Conservation (phyloP, 1,140 invertebrate species). For the Steinernema feltiae region DNA sequence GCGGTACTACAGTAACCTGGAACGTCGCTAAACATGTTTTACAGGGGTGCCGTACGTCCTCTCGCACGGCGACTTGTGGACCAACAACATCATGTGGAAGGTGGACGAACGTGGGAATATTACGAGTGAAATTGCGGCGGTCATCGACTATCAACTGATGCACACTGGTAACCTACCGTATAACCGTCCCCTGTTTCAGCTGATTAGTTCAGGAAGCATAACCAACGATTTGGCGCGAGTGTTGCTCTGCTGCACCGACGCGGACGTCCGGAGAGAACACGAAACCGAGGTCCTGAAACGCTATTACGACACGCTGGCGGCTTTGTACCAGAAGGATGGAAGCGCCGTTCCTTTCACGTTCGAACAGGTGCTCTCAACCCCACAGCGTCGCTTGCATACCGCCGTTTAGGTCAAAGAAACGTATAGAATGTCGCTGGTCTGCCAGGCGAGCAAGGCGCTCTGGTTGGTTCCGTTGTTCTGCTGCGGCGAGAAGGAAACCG, state of each 20-base stretch:
- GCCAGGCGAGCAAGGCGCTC: neutral
- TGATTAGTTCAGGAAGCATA: no score
- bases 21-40: neutral
- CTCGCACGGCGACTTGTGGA: slow-evolving; percentile 21
- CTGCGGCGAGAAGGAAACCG: neutral
- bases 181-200: no score
- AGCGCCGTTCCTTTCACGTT: neutral
- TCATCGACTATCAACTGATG: slow-evolving; percentile 16
- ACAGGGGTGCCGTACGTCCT: slow-evolving; percentile 2
- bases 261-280: neutral
- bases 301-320: neutral
- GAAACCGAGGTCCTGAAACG: neutral
- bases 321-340: neutral
- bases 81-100: slow-evolving; percentile 24
- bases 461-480: neutral
- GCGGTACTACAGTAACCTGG: neutral
- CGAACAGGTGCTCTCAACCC: neutral
- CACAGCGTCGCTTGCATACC: neutral
- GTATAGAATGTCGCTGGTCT: neutral
- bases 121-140: slow-evolving; percentile 11
- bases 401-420: neutral
- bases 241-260: neutral
- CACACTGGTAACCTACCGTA: no score
- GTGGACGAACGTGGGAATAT: neutral
- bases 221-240: neutral